Conservation (phyloP, 35 echinoderm and acorn worm genomes). For the Eucidaris tribuloides region DNA sequence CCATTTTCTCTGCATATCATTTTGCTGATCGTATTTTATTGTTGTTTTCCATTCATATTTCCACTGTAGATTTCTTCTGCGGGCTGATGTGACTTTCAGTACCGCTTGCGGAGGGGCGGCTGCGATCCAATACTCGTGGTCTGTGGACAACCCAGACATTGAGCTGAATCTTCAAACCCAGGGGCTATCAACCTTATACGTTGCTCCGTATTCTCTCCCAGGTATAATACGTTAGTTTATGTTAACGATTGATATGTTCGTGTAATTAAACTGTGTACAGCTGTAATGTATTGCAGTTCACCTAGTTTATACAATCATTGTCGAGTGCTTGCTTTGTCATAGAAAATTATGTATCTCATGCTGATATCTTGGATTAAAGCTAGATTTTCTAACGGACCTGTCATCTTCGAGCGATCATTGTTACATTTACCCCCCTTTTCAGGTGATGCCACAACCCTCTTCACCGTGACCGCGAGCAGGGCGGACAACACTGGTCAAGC, state of each 20-base stretch:
- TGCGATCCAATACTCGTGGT: constrained; percentile 52
- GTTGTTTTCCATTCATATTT: neutral
- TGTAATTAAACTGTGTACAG: neutral
- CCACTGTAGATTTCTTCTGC: constrained; percentile 43
- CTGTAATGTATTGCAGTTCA: neutral
- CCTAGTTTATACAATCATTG: neutral
- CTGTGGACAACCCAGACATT: constrained; percentile 49
- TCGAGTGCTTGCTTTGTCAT: neutral
- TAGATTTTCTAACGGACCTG: neutral
- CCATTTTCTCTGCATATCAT: neutral
- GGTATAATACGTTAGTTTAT: constrained; percentile 39
- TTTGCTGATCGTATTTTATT: neutral
- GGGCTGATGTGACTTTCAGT: constrained; percentile 54
- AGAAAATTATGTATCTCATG: neutral
- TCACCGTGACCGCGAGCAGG: constrained; percentile 66
- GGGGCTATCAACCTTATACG: constrained; percentile 23
- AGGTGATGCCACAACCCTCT: constrained; percentile 58
- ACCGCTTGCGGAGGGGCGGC: constrained; percentile 67
- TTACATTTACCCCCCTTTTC: neutral
- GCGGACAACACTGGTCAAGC: constrained; percentile 33
- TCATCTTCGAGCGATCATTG: neutral
- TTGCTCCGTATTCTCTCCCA: constrained; percentile 55
- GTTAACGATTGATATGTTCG: neutral
- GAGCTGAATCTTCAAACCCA: constrained; percentile 60
- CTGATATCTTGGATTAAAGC: neutral